Conservation (phyloP, 2,797 vertebrate genomes). For the Pelochelys cantorii region DNA sequence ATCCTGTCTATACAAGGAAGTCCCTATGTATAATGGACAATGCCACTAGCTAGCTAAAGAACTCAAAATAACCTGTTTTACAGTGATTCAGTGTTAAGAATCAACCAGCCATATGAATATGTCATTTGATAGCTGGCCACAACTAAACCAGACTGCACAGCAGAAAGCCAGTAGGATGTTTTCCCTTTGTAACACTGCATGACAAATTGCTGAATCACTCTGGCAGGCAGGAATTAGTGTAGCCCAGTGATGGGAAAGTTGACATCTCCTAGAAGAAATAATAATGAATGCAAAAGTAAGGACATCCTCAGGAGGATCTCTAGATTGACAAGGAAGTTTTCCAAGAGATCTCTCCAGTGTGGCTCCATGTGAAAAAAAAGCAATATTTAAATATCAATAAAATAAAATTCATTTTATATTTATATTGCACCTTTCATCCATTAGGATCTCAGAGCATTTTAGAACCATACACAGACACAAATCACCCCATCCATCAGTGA, state of each 20-base stretch:
- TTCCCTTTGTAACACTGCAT: constrained; percentile 52
- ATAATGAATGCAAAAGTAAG: constrained; percentile 71
- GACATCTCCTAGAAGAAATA: constrained; percentile 64
- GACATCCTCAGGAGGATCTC: constrained; percentile 44
- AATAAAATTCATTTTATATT: constrained; percentile 75
- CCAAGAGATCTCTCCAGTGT: constrained; percentile 4
- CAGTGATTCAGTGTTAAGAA: background rate
- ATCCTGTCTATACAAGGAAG: background rate
- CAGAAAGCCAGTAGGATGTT: constrained; percentile 47
- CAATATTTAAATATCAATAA: constrained; percentile 73
- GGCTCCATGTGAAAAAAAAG: constrained; percentile 59
- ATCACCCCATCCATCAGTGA: constrained; percentile 23
- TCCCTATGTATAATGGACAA: background rate
- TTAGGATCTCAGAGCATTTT: constrained; percentile 62
- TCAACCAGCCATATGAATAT: background rate
- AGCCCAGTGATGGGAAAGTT: constrained; percentile 58
- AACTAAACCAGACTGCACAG: background rate
- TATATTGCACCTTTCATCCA: constrained; percentile 63
- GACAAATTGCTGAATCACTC: constrained; percentile 67
- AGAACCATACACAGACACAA: accelerated
- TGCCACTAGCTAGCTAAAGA: background rate
- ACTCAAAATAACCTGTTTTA: background rate
- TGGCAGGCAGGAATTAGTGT: constrained; percentile 65
- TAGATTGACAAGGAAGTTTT: constrained; percentile 56
- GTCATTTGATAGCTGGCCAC: background rate